Percentiles rank a stretch among this genome's conserved stretches.
Conservation (phyloP, 92 coral and sea anemone species). For the Epizoanthus rinbou region DNA sequence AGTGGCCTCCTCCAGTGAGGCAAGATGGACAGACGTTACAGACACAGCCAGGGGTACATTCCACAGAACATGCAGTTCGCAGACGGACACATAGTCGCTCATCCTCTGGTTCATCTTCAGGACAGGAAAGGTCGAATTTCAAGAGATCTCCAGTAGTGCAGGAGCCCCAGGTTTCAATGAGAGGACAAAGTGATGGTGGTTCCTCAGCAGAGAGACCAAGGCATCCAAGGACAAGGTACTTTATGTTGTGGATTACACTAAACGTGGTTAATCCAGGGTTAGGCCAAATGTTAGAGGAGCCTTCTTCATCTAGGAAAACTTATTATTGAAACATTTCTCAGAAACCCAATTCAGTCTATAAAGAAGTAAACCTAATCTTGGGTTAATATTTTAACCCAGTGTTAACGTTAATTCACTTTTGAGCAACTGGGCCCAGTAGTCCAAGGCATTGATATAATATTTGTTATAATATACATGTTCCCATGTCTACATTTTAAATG, state of each 20-base stretch:
- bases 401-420: too few relatives aligned
- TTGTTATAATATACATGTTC: too few relatives aligned
- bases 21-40: neutral
- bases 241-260: neutral
- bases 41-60: neutral
- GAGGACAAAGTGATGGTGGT: neutral
- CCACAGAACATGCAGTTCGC: neutral
- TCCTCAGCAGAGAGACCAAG: neutral
- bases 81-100: conserved; percentile 9
- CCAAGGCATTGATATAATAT: too few relatives aligned
- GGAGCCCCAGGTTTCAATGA: neutral
- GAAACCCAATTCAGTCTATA: too few relatives aligned
- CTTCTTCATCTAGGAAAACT: too few relatives aligned
- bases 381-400: too few relatives aligned
- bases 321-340: too few relatives aligned
- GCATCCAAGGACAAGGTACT: neutral
- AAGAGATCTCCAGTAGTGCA: neutral
- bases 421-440: too few relatives aligned
- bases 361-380: too few relatives aligned
- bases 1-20: neutral
- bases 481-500: too few relatives aligned
- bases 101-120: conserved; percentile 16
- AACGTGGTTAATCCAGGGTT: neutral
- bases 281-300: neutral
- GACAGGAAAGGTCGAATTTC: neutral